Evolutionary conservation across 2,888 invertebrate species (phyloP).

Genomic region (Hipparchia sbordonii): DNA sequence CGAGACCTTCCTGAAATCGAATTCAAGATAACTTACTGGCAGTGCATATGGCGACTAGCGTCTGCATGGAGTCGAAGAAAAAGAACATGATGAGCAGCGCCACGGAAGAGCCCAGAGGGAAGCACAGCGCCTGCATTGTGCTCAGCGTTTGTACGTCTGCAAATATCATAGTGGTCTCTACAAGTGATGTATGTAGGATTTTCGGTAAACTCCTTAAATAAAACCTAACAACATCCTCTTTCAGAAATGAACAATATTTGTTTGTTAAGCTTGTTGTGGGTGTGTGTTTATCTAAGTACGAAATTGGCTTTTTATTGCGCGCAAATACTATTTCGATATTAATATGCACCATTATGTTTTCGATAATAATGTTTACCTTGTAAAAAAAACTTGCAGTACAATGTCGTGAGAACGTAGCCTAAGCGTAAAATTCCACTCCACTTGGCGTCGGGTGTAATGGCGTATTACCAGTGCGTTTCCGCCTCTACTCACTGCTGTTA

Average conservation of each 20-base stretch:
- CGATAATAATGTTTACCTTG: too few relatives aligned
- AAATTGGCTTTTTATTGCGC: too few relatives aligned
- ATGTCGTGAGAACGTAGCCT: too few relatives aligned
- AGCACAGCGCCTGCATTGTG: slow-evolving; percentile 98
- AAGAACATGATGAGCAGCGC: slow-evolving; percentile 99
- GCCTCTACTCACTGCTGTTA: slow-evolving; percentile 54
- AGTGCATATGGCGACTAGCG: slow-evolving; percentile 97
- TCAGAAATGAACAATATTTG: too few relatives aligned
- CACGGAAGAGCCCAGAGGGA: slow-evolving; percentile 97
- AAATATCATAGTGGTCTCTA: slow-evolving; percentile 12
- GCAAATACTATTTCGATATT: too few relatives aligned
- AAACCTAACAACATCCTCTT: background rate
- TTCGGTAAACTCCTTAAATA: background rate
- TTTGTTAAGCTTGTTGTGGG: too few relatives aligned
- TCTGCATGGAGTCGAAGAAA: slow-evolving; percentile 99
- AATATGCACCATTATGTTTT: too few relatives aligned
- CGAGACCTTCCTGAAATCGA: background rate
- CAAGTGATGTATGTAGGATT: background rate
- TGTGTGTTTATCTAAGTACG: too few relatives aligned
- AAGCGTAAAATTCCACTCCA: too few relatives aligned
- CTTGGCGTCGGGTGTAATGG: background rate
- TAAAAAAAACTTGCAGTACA: too few relatives aligned
- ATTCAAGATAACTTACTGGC: slow-evolving; percentile 88
- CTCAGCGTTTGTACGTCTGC: slow-evolving; percentile 95
- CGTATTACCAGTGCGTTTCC: background rate